Evolutionary conservation across 2,113 vertebrate genomes (phyloP), one percentile per base, ranked within the genome.

Genomic region (Nothocercus nigrocapillus): DNA sequence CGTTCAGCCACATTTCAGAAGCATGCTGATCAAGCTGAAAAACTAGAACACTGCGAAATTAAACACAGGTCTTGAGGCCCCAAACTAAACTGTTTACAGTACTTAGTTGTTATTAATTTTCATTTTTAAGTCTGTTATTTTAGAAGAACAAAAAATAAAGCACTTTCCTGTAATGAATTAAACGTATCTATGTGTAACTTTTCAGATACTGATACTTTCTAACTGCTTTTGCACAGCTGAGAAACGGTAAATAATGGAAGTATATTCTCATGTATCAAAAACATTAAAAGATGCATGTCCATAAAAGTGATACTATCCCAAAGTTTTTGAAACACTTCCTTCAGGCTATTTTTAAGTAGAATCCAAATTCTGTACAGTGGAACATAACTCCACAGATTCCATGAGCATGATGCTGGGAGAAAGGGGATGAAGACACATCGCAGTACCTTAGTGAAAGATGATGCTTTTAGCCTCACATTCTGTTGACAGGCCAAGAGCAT

Each of bases 21-120:
- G 22, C 21, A 68, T 0, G 0, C 18, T 42, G 53, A 62, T 49
- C 20, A 61, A 76, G 27, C 1, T 40, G 24, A 91, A 94, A 53
- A 79, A 62, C 10, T 27, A 73, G 0, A 6, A 58, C 9, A 22
- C 58, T 47, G 38, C 11, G 20, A 82, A 89, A 89, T 34, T 67
- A 80, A 84, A 75, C 38, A 45, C 8, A 27, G 25, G 62, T 34
- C 77, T 78, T 4, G 1, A 84, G 40, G 54, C 6, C 1, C 32
- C 38, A 66, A 53, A 75, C 56, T 74, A 54, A 94, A 88, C 1
- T 3, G 9, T 7, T 80, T 90, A 93, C 74, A 93, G 61, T 85
- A 85, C 91, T 89, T 79, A 93, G 28, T 42, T 73, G 19, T 62
- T 49, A 94, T 69, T 73, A 84, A 82, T 64, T 92, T 89, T 73